A percentile compares a stretch with the other conserved stretches of the same genome.
Evolutionary conservation across 2,113 vertebrate species (phyloP).

Genomic region (Rhodinocichla rosea): DNA sequence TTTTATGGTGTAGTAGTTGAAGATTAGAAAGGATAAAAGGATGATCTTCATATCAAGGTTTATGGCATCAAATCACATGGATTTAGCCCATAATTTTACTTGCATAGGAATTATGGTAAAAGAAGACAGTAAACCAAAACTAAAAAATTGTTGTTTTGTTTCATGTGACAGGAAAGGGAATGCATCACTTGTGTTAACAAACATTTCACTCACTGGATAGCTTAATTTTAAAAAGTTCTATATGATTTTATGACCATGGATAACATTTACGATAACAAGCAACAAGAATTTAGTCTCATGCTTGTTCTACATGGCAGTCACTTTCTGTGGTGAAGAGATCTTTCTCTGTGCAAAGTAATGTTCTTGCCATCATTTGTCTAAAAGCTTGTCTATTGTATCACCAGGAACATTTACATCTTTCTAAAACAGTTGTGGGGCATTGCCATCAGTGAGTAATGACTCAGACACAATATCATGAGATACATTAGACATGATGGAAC

Average conservation of each 20-base stretch:
- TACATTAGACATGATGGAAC: neutral
- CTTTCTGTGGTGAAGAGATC: neutral
- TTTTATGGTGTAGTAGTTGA: neutral
- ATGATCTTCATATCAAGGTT: conserved; percentile 10
- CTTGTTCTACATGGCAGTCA: neutral
- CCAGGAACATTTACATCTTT: neutral
- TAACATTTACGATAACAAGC: neutral
- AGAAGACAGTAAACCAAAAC: neutral
- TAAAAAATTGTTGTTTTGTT: neutral
- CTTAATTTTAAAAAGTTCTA: neutral
- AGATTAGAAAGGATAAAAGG: conserved; percentile 53
- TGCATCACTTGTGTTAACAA: neutral
- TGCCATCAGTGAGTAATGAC: neutral
- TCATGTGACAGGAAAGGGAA: neutral
- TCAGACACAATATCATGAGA: neutral
- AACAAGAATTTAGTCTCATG: neutral
- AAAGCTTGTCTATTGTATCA: neutral
- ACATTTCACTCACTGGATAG: neutral
- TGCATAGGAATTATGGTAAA: neutral
- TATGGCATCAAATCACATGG: neutral
- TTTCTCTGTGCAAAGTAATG: neutral
- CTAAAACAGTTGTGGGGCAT: neutral
- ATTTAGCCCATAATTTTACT: neutral
- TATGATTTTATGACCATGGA: neutral
- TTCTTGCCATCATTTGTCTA: neutral